Percentiles rank a stretch among this genome's conserved stretches.
phyloP scores from a whole-genome alignment of 2,888 invertebrate species.

The Allacma fusca region DNA sequence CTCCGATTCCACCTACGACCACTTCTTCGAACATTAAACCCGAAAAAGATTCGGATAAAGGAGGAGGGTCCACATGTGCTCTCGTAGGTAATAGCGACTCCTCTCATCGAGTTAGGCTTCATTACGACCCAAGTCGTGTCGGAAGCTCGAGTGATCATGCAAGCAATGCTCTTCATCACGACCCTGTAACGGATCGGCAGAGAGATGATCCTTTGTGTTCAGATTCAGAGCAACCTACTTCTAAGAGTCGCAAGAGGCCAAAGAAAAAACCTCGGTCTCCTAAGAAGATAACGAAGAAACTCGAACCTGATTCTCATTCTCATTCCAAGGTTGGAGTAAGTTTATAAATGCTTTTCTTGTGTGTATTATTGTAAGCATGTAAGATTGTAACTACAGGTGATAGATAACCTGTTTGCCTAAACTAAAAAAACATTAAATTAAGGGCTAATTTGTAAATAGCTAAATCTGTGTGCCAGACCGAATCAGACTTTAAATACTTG shows the following conservation, averaged over 20 bases:
- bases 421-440: too few species aligned
- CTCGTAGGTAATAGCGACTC: slow-evolving; percentile 41
- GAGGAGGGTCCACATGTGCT: slow-evolving; percentile 29
- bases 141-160: slow-evolving; percentile 60
- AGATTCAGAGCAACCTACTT: slow-evolving; percentile 43
- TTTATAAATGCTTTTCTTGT: too few species aligned
- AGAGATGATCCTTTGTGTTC: slow-evolving; percentile 52
- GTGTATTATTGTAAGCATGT: too few species aligned
- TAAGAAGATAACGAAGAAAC: slow-evolving; percentile 57
- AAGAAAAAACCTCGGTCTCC: slow-evolving; percentile 59
- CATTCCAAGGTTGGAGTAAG: slow-evolving; percentile 52
- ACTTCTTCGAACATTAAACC: slow-evolving; percentile 36
- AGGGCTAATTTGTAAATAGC: too few species aligned
- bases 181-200: slow-evolving; percentile 17
- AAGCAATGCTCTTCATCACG: slow-evolving; percentile 46
- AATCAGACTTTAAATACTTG: too few species aligned
- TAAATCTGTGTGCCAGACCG: too few species aligned
- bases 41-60: slow-evolving; percentile 51
- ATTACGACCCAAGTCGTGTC: slow-evolving; percentile 57
- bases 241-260: slow-evolving; percentile 49
- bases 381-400: too few species aligned
- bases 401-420: too few species aligned
- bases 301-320: slow-evolving; percentile 56
- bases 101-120: slow-evolving; percentile 51
- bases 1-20: slow-evolving; percentile 43